Evolutionary conservation across 2,888 invertebrate species (phyloP), one percentile per base, ranked within the genome.

Genomic region (Chaitophorus viminalis): DNA sequence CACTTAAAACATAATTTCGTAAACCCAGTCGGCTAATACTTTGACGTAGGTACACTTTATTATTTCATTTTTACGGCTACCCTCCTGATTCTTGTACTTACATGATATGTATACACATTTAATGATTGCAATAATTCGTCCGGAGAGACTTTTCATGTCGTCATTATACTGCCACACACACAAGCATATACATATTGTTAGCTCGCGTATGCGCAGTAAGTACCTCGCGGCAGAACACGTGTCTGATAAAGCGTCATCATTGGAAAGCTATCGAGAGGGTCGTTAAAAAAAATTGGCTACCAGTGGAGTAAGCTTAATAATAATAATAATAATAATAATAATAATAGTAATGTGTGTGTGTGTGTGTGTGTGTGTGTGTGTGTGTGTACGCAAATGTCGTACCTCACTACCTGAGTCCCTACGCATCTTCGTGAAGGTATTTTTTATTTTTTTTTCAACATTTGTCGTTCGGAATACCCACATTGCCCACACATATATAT

Each of bases 1-100:
- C 72, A 72, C 72, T 82, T 72, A 72, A 70, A 31, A 77, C 21
- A 25, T 60, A 60, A 60, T 60, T 60, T 60, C 25, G 25, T 25
- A 25, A 60, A 9, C 6, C 25, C 5, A 21, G 60, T 25, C 60
- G 60, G 21, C 60, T 25, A 60, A 60, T 60, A 21, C 21, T 60
- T 60, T 60, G 60, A 60, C 60, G 25, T 60, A n/a, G n/a, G n/a
- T n/a, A 25, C 25, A 25, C 25, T 60, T 25, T 60, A 60, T 60
- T 60, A 25, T 60, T 60, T 21, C 60, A 6, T 60, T 60, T 60
- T 60, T 60, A 60, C 60, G 11, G 46, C 46, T 5, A 60, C 60
- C 60, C 60, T 60, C 60, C 21, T 54, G 46, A 46, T 9, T 46
- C 46, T 46, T 46, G 46, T 46, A 60, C n/a, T n/a, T n/a, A n/a